Conservation (phyloP, 2,888 invertebrate genomes). For the Drosophila prostipennis region DNA sequence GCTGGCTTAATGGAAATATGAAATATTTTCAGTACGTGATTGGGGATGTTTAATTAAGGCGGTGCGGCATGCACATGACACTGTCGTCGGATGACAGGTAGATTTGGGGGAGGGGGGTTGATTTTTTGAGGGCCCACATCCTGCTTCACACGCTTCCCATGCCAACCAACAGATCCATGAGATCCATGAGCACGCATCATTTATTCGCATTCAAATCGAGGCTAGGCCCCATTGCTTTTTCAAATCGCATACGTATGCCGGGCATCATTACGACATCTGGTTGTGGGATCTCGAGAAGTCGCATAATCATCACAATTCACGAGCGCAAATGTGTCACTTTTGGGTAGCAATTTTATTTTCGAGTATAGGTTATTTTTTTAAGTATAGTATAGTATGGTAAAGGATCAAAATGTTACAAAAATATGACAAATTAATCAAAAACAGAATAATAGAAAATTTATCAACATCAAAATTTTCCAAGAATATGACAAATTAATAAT, state of each 20-base stretch:
- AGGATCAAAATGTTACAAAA: too few species aligned
- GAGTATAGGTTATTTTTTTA: too few species aligned
- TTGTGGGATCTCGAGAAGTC: background rate
- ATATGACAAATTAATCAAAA: too few species aligned
- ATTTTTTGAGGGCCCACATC: constrained; percentile 21
- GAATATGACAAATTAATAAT: too few species aligned
- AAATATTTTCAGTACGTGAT: constrained; percentile 38
- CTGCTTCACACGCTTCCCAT: constrained; percentile 33
- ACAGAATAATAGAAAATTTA: too few species aligned
- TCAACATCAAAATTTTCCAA: too few species aligned
- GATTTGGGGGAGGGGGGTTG: background rate
- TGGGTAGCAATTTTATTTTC: background rate
- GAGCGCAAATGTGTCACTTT: background rate
- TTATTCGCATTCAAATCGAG: constrained; percentile 41
- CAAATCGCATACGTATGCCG: background rate
- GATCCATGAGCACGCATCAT: constrained; percentile 34
- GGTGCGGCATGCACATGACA: constrained; percentile 23
- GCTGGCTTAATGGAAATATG: constrained; percentile 39
- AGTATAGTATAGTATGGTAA: too few species aligned
- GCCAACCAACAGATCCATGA: constrained; percentile 2
- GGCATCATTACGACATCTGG: constrained; percentile 32
- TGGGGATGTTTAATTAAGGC: constrained; percentile 48
- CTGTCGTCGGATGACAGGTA: constrained; percentile 38
- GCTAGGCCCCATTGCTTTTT: constrained; percentile 11
- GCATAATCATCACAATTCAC: background rate